These are phyloP conservation scores for Drosophila siamana DNA, from an alignment of 2,888 invertebrate species.

Conservation along the genomic window DNA sequence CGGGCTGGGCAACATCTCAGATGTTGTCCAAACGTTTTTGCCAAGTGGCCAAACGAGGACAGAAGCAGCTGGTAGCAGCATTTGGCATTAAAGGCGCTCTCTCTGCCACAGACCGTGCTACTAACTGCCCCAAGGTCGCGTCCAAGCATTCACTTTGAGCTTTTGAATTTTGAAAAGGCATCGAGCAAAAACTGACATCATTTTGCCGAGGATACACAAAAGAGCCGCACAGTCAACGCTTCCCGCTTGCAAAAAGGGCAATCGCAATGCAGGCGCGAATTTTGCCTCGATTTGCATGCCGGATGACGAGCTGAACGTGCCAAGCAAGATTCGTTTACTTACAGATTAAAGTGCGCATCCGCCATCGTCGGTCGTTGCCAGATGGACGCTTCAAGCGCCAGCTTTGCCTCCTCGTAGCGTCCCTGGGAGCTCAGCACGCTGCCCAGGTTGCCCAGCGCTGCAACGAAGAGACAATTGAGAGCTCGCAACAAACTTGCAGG, in stretches of 20 bases:
- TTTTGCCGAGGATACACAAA: constrained; percentile 50
- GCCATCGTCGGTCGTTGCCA: constrained; percentile 97
- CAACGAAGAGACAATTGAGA: constrained; percentile 27
- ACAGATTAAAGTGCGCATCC: constrained; percentile 99
- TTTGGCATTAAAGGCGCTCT: constrained; percentile 56
- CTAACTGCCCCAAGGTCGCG: constrained; percentile 65
- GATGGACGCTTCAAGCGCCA: constrained; percentile 6
- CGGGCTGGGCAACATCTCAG: constrained; percentile 44
- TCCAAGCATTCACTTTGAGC: constrained; percentile 76
- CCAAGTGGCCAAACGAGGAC: constrained; percentile 48
- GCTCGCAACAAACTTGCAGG: no score
- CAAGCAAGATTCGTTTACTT: constrained; percentile 87
- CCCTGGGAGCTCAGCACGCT: constrained; percentile 97
- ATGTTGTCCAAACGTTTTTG: constrained; percentile 76
- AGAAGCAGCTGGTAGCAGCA: constrained; percentile 65
- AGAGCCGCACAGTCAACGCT: constrained; percentile 8
- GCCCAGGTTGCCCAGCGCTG: constrained; percentile 98
- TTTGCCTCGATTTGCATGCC: constrained; percentile 54
- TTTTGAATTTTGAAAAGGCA: constrained; percentile 77
- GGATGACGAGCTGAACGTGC: constrained; percentile 51
- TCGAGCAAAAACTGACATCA: constrained; percentile 64
- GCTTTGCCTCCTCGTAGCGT: constrained; percentile 91
- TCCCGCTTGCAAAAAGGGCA: constrained; percentile 1
- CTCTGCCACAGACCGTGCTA: constrained; percentile 25
- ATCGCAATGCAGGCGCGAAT: constrained; percentile 46